phyloP scores from a whole-genome alignment of 2,888 invertebrate genomes.

The Acanthosepion lycidas region DNA sequence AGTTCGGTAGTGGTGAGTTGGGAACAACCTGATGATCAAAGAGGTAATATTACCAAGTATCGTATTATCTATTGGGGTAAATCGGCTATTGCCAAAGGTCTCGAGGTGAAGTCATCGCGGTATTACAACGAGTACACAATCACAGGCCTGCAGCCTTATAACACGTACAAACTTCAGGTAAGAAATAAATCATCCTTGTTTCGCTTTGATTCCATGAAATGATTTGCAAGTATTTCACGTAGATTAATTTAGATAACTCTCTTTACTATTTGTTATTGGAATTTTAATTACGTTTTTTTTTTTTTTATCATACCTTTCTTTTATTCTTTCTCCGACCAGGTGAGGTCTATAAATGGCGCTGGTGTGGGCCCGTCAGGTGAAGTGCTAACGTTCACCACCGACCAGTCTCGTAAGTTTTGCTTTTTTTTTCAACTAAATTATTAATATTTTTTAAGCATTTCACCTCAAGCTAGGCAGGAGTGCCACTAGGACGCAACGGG shows the following conservation, averaged over 20 bases:
- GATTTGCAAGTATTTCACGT: no score
- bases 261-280: no score
- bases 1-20: constrained; percentile 64
- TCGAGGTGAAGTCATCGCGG: constrained; percentile 37
- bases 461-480: no score
- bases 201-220: not conserved
- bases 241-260: no score
- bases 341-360: constrained; percentile 66
- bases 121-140: constrained; percentile 70
- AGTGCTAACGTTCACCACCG: constrained; percentile 56
- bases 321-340: constrained; percentile 53
- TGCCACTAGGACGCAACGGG: no score
- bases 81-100: constrained; percentile 10
- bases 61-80: constrained; percentile 65
- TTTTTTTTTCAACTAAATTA: not conserved
- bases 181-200: not conserved
- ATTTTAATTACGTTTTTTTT: not conserved
- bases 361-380: constrained; percentile 62
- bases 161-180: constrained; percentile 75
- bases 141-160: constrained; percentile 73
- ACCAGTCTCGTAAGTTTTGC: constrained; percentile 61
- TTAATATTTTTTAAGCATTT: not conserved
- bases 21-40: constrained; percentile 63
- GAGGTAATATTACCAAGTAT: constrained; percentile 65
- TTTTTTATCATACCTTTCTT: not conserved